Percentiles rank a stretch among this genome's conserved stretches.
These are phyloP conservation scores for Psittacus erithacus DNA, from an alignment of 2,113 vertebrate genomes.

Conservation along the genomic window DNA sequence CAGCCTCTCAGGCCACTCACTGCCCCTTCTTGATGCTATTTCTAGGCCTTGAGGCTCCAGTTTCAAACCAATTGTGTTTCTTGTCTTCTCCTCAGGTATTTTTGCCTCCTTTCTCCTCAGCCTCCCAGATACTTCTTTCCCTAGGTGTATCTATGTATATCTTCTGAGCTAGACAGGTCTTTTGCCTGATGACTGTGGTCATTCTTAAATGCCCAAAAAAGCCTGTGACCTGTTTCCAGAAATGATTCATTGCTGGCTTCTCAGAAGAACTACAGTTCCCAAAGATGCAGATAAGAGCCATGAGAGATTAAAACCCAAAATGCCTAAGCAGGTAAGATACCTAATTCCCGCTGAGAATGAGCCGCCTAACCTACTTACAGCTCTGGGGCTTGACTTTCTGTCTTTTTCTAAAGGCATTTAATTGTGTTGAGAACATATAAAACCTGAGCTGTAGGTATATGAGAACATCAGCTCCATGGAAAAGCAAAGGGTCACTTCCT, in stretches of 20 bases:
- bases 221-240: conserved; percentile 20
- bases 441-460: neutral
- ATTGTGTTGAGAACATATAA: neutral
- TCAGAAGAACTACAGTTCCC: neutral
- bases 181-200: conserved; percentile 16
- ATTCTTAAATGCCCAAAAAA: conserved; percentile 26
- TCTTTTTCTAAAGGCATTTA: neutral
- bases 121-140: neutral
- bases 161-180: neutral
- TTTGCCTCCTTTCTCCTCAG: neutral
- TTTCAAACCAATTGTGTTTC: neutral
- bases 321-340: neutral
- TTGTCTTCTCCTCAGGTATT: neutral
- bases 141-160: neutral
- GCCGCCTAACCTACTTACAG: conserved; percentile 4
- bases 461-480: neutral
- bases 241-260: conserved; percentile 24
- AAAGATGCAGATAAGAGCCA: conserved; percentile 40
- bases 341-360: neutral
- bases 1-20: neutral
- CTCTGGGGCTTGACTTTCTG: neutral
- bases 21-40: neutral
- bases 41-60: neutral
- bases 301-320: neutral
- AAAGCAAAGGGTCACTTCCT: neutral